Base-by-base conservation (phyloP, 1,140 invertebrate species). In the Leptoteleia sp. region DNA sequence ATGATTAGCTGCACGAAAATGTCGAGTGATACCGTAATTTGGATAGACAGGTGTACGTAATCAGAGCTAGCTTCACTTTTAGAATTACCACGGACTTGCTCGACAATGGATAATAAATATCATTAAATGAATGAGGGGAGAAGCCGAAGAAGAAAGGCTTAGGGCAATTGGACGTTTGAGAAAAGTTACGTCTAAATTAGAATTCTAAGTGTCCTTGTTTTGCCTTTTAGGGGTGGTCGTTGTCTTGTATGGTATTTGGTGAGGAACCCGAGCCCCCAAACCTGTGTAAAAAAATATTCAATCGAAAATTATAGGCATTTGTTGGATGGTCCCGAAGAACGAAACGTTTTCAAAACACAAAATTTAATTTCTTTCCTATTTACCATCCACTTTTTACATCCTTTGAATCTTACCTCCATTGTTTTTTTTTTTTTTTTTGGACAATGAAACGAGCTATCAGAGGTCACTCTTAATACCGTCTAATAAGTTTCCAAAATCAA, bases 1-100 rank as follows among this genome's bases (percentile, higher is more conserved):
- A 50, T 52, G 35, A 75, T 75, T 75, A 67, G 45, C 61, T 38
- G 71, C 71, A 75, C 71, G 71, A 67, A 61, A 67, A 59, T 59
- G 61, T 52, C 35, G 9, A 65, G 52, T 59, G 71, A 75, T 59
- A 61, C 61, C 54, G 43, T 65, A 65, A 67, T 67, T 75, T 59
- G 37, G 45, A 67, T 57, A 57, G 70, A 73, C 70, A 73, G 70
- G 70, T 64, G 70, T 55, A 55, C 42, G 22, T 64, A 64, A 73
- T 73, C 70, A 64, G 42, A 64, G 50, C 48, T 61, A 73, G 33
- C 40, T 47, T 62, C 25, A 31, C 22, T 19, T 40, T 3, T 17
- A 9, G 35, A 57, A 50, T 40, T 59, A 13, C 17, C 27, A 29
- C 12, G 27, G 12, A 61, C 33, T 55, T 54, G 40, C 35, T 57